These are phyloP conservation scores for Tenrec ecaudatus DNA, from an alignment of 2,113 vertebrate genomes.

Conservation along the genomic window DNA sequence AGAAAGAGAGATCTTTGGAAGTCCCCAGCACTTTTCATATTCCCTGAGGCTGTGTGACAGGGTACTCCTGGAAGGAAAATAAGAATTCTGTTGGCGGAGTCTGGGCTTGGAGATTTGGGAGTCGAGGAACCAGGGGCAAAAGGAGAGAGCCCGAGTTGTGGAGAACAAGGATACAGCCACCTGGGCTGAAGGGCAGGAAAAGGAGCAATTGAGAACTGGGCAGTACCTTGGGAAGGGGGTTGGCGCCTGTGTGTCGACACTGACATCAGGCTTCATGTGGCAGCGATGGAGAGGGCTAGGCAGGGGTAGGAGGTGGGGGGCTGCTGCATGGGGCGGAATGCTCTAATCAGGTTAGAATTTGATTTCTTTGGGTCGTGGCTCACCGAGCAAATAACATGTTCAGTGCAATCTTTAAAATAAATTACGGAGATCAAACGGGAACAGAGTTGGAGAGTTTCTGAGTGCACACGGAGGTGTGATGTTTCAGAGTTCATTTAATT, in stretches of 20 bases:
- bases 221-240: neutral
- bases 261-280: neutral
- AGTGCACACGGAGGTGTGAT: constrained; percentile 45
- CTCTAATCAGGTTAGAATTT: constrained; percentile 60
- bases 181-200: neutral
- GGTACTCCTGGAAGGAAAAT: neutral
- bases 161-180: neutral
- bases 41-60: neutral
- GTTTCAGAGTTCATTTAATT: constrained; percentile 65
- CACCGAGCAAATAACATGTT: constrained; percentile 67
- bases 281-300: neutral
- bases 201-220: neutral
- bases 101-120: neutral
- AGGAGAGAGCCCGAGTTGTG: neutral
- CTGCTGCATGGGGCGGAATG: neutral
- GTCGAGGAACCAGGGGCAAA: neutral
- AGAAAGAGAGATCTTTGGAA: neutral
- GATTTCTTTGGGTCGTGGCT: constrained; percentile 64
- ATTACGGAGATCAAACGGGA: constrained; percentile 70
- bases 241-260: neutral
- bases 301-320: too few species aligned
- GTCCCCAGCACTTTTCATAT: neutral
- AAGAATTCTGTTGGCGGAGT: neutral
- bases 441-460: constrained; percentile 31
- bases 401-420: constrained; percentile 73